Evolutionary conservation across 2,113 vertebrate genomes (phyloP).

Genomic region (Procapra przewalskii): DNA sequence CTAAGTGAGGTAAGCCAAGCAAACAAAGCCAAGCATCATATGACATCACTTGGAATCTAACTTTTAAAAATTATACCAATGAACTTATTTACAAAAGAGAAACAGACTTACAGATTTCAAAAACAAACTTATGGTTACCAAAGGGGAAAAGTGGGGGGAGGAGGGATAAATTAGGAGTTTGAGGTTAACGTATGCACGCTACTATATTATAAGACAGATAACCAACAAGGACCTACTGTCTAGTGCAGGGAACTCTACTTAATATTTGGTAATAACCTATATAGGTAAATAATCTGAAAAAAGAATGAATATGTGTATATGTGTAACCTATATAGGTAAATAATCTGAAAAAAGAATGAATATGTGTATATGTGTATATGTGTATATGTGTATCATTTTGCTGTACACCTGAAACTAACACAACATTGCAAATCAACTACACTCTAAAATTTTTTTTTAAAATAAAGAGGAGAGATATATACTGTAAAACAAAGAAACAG

Average conservation of each 20-base stretch:
- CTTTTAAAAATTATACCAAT: background rate
- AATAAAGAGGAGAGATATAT: background rate
- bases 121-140: background rate
- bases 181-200: background rate
- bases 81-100: background rate
- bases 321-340: background rate
- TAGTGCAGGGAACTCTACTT: background rate
- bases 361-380: background rate
- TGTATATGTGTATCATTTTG: background rate
- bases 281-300: background rate
- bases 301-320: background rate
- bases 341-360: background rate
- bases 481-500: background rate
- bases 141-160: background rate
- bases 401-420: background rate
- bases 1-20: background rate
- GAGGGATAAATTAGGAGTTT: background rate
- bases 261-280: background rate
- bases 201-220: background rate
- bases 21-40: background rate
- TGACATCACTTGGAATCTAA: background rate
- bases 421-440: background rate
- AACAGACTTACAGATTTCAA: background rate
- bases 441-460: background rate
- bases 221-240: background rate